Conservation (phyloP, 2,113 vertebrate genomes). For the Ranitomeya variabilis region DNA sequence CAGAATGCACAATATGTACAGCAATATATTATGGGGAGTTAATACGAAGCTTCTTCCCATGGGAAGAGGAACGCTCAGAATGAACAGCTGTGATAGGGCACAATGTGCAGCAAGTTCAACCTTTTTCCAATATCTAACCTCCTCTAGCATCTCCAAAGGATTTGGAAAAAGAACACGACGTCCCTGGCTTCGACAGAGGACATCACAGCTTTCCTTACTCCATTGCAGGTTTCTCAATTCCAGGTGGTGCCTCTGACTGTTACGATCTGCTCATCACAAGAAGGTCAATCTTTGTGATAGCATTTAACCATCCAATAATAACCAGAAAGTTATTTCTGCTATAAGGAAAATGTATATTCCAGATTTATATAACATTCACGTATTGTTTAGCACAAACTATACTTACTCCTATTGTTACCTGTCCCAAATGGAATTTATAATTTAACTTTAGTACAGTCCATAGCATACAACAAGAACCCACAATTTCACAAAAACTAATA, state of each 20-base stretch:
- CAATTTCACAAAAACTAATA: not conserved
- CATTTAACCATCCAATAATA: not conserved
- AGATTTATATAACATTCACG: not conserved
- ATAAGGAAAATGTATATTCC: not conserved
- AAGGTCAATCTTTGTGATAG: not conserved
- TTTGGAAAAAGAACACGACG: not conserved
- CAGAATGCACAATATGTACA: not conserved
- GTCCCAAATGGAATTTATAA: not conserved
- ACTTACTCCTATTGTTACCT: not conserved
- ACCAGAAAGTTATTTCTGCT: not conserved
- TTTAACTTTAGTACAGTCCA: not conserved
- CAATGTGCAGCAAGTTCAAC: not conserved
- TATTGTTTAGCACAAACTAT: not conserved
- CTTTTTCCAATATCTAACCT: not conserved
- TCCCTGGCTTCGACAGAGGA: not conserved
- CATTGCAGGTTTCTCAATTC: not conserved
- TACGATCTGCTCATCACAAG: not conserved
- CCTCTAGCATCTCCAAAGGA: not conserved
- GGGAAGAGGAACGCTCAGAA: not conserved
- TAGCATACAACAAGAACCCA: not conserved
- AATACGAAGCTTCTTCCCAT: not conserved
- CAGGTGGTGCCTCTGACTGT: not conserved
- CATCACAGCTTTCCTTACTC: not conserved
- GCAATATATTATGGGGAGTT: not conserved
- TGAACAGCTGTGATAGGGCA: not conserved